Base-by-base conservation (phyloP, 2,888 invertebrate species). In the Chrysomela aeneicollis region DNA sequence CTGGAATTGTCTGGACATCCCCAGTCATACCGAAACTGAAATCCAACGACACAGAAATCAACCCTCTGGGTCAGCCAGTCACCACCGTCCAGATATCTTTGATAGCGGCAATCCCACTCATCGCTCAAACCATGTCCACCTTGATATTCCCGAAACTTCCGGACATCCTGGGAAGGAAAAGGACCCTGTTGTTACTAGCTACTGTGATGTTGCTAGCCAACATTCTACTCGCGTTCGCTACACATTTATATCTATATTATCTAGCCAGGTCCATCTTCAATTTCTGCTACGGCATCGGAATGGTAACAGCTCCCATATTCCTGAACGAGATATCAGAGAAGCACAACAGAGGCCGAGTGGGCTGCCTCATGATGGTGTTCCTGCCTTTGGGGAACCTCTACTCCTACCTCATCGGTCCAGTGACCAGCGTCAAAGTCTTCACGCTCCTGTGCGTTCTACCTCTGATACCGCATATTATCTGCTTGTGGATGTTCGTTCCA, bases 281-380 rank as follows among this genome's bases (percentile, higher is more conserved):
- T 17, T 8, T 37, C 37, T 37, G 37, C 12, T 12, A 9, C 15
- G 55, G 55, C n/a, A 15, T 37, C 2, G 21, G 19, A 3, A 15
- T 55, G 0, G 42, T 37, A 6, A 87, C 89, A 0, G 87, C 89
- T 0, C 93, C 94, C 0, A 91, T 94, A 87, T 95, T 94, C 82
- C 88, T 93, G 66, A 92, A 92, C 47, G 95, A 95, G 87, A 55
- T 55, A n/a, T 37, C 37, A 8, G 54, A 55, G 37, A 22, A 37
- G 9, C 54, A 37, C 22, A 55, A 89, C 12, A 85, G 95, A 63
- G 95, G 95, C 0, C 88, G 91, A 0, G 83, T 94, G 1, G 68
- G 66, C 1, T 54, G 93, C 0, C 88, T 69, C 12, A 49, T 73
- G 54, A 62, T 55, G 4, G 26, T 69, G 6, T 60, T 67, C 10